Evolutionary conservation across 2,797 vertebrate species (phyloP).

Genomic region (Hybognathus amarus): DNA sequence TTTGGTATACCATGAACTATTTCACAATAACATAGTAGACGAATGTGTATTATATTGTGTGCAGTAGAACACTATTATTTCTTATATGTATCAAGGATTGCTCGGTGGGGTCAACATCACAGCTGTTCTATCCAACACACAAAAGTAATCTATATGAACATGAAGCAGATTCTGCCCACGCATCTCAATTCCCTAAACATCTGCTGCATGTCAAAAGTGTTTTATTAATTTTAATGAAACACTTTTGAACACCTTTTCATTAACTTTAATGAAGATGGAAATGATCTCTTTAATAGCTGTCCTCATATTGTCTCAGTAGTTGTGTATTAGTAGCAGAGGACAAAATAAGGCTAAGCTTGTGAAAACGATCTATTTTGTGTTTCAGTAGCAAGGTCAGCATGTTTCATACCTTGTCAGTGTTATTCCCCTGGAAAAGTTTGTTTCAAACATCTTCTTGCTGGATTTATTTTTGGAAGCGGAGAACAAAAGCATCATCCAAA

Average conservation of each 20-base stretch:
- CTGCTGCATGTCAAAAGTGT: constrained; percentile 1
- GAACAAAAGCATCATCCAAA: background rate
- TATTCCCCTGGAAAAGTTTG: background rate
- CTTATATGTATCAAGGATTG: background rate
- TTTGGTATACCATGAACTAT: background rate
- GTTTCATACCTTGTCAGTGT: background rate
- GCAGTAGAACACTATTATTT: background rate
- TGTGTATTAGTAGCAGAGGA: constrained; percentile 5
- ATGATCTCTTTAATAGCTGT: background rate
- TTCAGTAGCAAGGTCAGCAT: background rate
- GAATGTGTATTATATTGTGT: background rate
- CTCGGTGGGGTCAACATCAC: background rate
- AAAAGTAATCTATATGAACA: background rate
- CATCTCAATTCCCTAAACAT: constrained; percentile 8
- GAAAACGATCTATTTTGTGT: background rate
- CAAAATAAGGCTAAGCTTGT: background rate
- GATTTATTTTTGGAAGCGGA: constrained; percentile 16
- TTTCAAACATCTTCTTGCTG: background rate
- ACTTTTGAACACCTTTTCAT: background rate
- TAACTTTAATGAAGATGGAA: background rate
- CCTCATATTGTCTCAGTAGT: background rate
- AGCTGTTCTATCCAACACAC: background rate
- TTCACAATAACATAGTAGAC: too few relatives aligned
- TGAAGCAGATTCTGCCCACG: constrained; percentile 7
- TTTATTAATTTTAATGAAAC: constrained; percentile 2